Conservation (phyloP, 2,113 vertebrate species). For the Poeciliopsis retropinna region DNA sequence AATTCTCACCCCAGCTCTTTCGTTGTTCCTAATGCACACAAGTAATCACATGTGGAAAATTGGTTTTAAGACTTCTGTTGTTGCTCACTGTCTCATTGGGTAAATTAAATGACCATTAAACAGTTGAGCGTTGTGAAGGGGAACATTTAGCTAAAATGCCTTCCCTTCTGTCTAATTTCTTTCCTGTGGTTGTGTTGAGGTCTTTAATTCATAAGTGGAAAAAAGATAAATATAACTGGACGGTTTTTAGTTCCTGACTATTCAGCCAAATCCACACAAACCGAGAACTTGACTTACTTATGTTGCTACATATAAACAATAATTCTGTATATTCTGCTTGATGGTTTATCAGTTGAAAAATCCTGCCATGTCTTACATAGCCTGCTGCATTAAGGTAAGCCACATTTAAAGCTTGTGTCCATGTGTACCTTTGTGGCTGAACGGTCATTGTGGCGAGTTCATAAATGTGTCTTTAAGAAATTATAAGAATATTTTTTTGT, state of each 20-base stretch:
- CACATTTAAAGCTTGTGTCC: no score
- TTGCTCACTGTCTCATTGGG: conserved; percentile 36
- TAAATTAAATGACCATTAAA: conserved; percentile 41
- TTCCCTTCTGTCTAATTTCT: conserved; percentile 1
- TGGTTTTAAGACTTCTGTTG: conserved; percentile 47
- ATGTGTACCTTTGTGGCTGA: no score
- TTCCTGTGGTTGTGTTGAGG: neutral
- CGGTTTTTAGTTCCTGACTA: neutral
- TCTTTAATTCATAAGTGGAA: neutral
- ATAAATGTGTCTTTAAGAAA: no score
- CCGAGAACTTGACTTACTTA: neutral
- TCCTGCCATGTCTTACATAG: no score
- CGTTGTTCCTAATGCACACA: conserved; percentile 24
- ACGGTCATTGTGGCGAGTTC: no score
- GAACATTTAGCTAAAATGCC: conserved; percentile 18
- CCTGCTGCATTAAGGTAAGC: no score
- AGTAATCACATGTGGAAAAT: conserved; percentile 57
- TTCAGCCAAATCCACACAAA: neutral
- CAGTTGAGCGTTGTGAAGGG: conserved; percentile 42
- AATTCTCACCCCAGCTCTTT: conserved; percentile 16
- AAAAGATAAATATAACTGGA: neutral
- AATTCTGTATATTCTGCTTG: neutral
- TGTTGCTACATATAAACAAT: neutral
- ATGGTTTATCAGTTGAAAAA: neutral
- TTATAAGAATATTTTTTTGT: no score